Evolutionary conservation across 2,113 vertebrate genomes (phyloP).

Genomic region (Chamaetylas fuelleborni): DNA sequence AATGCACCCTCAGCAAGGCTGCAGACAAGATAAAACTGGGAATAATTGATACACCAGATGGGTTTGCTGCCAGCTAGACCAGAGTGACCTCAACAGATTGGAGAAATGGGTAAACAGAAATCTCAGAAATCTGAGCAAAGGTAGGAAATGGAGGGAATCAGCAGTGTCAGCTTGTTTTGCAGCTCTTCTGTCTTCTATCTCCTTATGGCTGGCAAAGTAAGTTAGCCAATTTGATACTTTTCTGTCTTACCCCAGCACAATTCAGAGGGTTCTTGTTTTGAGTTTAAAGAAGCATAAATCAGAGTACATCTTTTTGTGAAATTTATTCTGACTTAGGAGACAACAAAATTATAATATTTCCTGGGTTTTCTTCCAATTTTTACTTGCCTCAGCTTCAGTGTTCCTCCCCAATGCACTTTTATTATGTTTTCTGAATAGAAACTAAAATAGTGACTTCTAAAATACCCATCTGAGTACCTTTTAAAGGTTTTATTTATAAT

Average conservation of each 20-base stretch:
- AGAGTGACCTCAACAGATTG: background rate
- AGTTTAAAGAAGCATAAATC: background rate
- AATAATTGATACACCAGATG: background rate
- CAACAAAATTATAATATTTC: background rate
- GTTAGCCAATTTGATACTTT: background rate
- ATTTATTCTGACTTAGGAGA: background rate
- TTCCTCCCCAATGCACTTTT: background rate
- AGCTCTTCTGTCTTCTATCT: background rate
- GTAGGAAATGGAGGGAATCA: background rate
- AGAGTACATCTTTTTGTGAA: background rate
- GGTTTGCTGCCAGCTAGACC: background rate
- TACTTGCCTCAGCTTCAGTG: background rate
- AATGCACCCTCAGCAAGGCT: background rate
- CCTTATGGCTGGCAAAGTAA: background rate
- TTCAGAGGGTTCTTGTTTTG: background rate
- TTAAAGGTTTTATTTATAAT: conserved; percentile 6
- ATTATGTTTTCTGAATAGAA: background rate
- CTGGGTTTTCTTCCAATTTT: background rate
- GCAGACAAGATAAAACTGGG: background rate
- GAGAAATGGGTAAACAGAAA: background rate
- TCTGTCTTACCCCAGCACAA: background rate
- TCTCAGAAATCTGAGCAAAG: background rate
- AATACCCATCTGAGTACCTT: conserved; percentile 12
- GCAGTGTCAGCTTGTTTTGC: background rate
- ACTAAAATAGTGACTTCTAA: conserved; percentile 13